These are phyloP conservation scores for Eupeodes corollae DNA, from an alignment of 1,140 invertebrate species.

Conservation along the genomic window DNA sequence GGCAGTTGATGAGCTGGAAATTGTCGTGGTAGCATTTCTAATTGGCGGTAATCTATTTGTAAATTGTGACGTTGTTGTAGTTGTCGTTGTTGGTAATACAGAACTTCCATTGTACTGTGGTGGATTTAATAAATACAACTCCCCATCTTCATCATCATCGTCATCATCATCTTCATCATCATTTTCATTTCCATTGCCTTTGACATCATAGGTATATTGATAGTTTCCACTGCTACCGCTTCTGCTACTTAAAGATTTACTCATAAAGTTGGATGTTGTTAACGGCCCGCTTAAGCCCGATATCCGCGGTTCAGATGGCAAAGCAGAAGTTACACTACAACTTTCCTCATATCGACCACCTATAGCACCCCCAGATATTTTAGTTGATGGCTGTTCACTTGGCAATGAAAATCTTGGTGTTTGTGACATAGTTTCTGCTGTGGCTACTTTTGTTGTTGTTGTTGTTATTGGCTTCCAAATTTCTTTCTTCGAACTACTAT, in stretches of 20 bases:
- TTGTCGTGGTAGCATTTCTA: conserved; percentile 12
- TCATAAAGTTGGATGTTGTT: too few relatives aligned
- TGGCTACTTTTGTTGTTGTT: conserved; percentile 27
- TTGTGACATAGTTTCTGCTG: not conserved
- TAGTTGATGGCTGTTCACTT: conserved; percentile 4
- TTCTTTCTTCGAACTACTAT: conserved; percentile 55
- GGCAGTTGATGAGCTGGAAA: conserved; percentile 18
- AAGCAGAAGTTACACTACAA: too few relatives aligned
- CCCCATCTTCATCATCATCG: conserved; percentile 7
- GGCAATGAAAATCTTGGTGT: not conserved
- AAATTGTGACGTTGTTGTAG: not conserved
- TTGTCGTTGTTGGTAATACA: not conserved
- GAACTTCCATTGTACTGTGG: not conserved
- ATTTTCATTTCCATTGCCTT: conserved; percentile 1
- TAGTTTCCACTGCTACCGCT: too few relatives aligned
- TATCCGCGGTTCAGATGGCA: too few relatives aligned
- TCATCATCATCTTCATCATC: conserved; percentile 14
- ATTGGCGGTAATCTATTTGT: too few relatives aligned
- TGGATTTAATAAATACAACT: too few relatives aligned
- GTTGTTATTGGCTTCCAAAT: conserved; percentile 51
- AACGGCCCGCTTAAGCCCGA: too few relatives aligned
- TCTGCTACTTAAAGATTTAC: too few relatives aligned
- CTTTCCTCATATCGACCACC: too few relatives aligned
- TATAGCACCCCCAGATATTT: too few relatives aligned
- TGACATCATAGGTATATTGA: too few relatives aligned